Evolutionary conservation across 2,888 invertebrate species (phyloP), one percentile per base, ranked within the genome.

Genomic region (Empis stercorea): DNA sequence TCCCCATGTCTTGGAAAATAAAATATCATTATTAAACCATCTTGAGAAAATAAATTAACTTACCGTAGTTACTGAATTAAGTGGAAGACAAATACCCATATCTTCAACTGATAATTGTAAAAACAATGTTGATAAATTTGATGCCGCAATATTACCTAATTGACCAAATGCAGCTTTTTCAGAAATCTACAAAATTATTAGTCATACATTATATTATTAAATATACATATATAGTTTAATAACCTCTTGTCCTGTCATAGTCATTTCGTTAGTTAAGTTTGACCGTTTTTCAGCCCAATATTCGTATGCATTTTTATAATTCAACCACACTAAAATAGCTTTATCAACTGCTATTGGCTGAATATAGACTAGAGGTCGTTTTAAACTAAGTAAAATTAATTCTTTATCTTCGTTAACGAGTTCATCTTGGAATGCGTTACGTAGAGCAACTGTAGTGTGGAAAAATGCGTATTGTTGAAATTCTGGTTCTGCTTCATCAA

Each of bases 281-380:
- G 89, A 83, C 5, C 96, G 73, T 69, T 97, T 96, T 66, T 95
- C 95, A 56, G 89, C 92, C 97, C 97, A 99, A 70, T 96, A 97
- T 65, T 99, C 96, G 64, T 97, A 97, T 0, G 97, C 96, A 69
- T 96, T 97, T 72, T 96, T 96, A 65, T 99, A 99, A 73, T 99
- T 97, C 53, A 99, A 74, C 97, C 99, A 99, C 42, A 99, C 93
- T 16, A 99, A 76, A 55, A 99, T 94, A 13, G 94, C 97, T 73
- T 94, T 94, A 70, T 99, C 99, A 46, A 99, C 87, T 10, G 99
- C 97, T 61, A 92, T 81, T 0, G 97, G 96, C 68, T 97, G 96
- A 48, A 97, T 86, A 71, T 95, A 94, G 52, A 99, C 83, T 53
- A 97, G 76, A 0, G 99, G 99, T 43, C 96, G 76, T 63, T 91